Percentiles rank a stretch among this genome's conserved stretches.
Evolutionary conservation across 2,888 invertebrate species (phyloP).

Genomic region (Drosophila mimetica): DNA sequence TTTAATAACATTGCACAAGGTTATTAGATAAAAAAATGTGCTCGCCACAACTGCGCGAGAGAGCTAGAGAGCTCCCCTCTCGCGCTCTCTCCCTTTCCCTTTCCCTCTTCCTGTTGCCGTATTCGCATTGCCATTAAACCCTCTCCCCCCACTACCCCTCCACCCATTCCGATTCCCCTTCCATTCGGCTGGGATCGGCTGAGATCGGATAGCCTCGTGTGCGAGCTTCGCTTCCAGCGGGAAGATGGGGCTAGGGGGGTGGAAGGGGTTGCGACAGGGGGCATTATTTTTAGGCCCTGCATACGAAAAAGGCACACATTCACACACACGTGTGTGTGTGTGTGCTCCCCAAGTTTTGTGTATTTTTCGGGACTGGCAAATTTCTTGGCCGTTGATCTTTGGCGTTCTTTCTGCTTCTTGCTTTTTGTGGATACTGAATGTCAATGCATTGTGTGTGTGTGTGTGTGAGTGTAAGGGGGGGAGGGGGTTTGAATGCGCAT

Average conservation of each 20-base stretch:
- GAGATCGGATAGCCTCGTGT: conserved; percentile 11
- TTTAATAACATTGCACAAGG: conserved; percentile 84
- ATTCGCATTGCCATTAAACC: not conserved
- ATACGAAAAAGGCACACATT: conserved; percentile 10
- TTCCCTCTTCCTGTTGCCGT: not conserved
- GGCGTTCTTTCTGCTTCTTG: conserved; percentile 20
- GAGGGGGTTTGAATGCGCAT: conserved; percentile 58
- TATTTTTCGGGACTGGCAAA: conserved; percentile 50
- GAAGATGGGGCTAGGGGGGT: not conserved
- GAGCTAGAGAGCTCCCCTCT: conserved; percentile 30
- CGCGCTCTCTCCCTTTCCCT: not conserved
- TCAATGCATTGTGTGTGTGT: conserved; percentile 58
- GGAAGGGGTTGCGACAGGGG: conserved; percentile 18
- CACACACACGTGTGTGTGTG: too few species aligned
- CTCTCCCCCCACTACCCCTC: too few species aligned
- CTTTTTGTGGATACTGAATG: conserved; percentile 42
- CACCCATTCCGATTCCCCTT: not conserved
- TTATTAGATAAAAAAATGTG: conserved; percentile 83
- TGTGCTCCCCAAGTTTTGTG: conserved; percentile 32
- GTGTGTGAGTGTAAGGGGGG: not conserved
- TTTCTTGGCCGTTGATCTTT: conserved; percentile 64
- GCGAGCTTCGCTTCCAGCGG: conserved; percentile 1
- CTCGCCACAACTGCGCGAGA: conserved; percentile 47
- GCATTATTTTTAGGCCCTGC: conserved; percentile 37
- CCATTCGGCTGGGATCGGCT: conserved; percentile 1